These are phyloP conservation scores for Platalea minor DNA, from an alignment of 2,797 vertebrate genomes.

Conservation along the genomic window DNA sequence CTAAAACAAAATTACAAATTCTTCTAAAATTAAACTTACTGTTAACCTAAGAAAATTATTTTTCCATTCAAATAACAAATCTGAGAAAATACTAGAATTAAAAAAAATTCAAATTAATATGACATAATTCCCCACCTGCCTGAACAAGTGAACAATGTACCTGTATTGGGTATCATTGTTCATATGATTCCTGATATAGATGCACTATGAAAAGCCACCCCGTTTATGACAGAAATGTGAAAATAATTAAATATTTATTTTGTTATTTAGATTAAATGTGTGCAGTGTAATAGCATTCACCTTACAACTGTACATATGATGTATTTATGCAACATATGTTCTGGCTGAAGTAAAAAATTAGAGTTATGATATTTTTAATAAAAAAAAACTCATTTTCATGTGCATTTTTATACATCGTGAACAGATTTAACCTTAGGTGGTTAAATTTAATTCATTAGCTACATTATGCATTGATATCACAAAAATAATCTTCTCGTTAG, in stretches of 20 bases:
- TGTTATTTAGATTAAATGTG: background rate
- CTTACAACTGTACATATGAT: background rate
- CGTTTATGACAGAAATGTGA: background rate
- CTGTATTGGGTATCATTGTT: background rate
- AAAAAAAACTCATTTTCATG: background rate
- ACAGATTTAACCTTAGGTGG: background rate
- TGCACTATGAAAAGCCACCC: background rate
- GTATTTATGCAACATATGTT: background rate
- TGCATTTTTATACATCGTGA: background rate
- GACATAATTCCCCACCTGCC: background rate
- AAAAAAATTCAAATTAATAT: background rate
- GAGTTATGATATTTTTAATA: background rate
- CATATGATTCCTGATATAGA: background rate
- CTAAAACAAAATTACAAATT: background rate
- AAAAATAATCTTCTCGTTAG: background rate
- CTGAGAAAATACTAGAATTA: background rate
- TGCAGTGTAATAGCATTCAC: background rate
- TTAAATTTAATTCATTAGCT: slow-evolving; percentile 18
- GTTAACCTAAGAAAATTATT: background rate
- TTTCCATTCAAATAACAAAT: background rate
- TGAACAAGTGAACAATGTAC: background rate
- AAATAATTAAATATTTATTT: background rate
- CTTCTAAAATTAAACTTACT: background rate
- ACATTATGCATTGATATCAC: background rate
- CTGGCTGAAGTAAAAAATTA: background rate